Conservation (phyloP, 2,888 invertebrate genomes). For the Tipula helvola region DNA sequence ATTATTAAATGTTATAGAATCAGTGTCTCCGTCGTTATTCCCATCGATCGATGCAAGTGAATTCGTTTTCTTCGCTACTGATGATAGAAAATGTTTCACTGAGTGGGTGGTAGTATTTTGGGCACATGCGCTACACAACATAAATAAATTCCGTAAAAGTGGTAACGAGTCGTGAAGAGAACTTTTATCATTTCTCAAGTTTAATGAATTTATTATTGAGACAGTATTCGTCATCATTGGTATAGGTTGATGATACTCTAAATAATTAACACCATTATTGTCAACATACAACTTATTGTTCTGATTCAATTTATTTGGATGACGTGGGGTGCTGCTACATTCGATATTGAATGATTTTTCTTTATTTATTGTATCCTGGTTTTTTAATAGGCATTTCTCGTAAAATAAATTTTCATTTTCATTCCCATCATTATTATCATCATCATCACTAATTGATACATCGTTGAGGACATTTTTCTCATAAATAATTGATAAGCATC, state of each 20-base stretch:
- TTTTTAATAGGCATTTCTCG: background rate
- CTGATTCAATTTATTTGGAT: background rate
- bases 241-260: background rate
- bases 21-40: background rate
- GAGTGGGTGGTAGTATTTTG: background rate
- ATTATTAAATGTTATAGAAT: background rate
- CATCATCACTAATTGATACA: background rate
- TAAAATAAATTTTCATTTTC: background rate
- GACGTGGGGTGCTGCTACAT: background rate
- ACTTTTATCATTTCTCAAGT: background rate
- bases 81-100: background rate
- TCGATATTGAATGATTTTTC: background rate
- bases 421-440: background rate
- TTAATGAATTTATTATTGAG: background rate
- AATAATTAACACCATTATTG: background rate
- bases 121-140: background rate
- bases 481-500: background rate
- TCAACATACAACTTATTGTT: background rate
- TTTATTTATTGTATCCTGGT: background rate
- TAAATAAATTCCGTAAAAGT: background rate
- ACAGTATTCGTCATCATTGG: background rate
- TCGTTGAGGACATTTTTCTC: background rate
- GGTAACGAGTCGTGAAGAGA: background rate
- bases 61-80: background rate
- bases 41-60: conserved; percentile 4